phyloP scores from a whole-genome alignment of 2,888 invertebrate species.

The Osmoderma eremita region DNA sequence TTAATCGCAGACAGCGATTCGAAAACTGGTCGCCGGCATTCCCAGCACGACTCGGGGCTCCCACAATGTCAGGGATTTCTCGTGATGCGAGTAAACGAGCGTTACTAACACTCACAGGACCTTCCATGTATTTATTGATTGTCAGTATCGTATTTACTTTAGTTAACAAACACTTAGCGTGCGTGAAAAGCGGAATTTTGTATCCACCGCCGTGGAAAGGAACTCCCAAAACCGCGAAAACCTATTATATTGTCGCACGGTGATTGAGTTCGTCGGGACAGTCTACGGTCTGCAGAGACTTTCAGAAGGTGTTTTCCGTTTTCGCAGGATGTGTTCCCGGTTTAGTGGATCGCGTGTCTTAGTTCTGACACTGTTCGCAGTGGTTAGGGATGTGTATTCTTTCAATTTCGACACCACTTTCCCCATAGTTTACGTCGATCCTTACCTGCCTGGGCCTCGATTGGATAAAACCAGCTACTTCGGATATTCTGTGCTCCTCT shows the following conservation, averaged over 20 bases:
- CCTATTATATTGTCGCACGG: not conserved
- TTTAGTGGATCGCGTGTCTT: too few relatives aligned
- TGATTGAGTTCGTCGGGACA: too few relatives aligned
- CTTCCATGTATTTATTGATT: constrained; percentile 1
- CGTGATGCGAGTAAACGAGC: too few relatives aligned
- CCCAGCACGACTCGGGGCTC: too few relatives aligned
- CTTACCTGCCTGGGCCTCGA: constrained; percentile 38
- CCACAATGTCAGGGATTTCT: too few relatives aligned
- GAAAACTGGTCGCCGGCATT: too few relatives aligned
- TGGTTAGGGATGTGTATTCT: constrained; percentile 15
- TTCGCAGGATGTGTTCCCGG: too few relatives aligned
- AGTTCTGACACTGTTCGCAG: too few relatives aligned
- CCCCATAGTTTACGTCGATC: constrained; percentile 54
- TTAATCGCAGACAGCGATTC: too few relatives aligned
- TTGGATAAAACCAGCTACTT: constrained; percentile 55
- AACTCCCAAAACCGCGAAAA: constrained; percentile 16
- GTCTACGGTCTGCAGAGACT: too few relatives aligned
- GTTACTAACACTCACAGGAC: too few relatives aligned
- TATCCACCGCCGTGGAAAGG: not conserved
- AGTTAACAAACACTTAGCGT: not conserved
- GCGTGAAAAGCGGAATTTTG: not conserved
- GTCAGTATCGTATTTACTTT: constrained; percentile 14
- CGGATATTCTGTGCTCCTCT: constrained; percentile 59
- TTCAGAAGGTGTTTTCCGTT: too few relatives aligned
- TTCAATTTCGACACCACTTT: constrained; percentile 57